Conservation (phyloP, 1,140 invertebrate species). For the Drosophila subpulchrella region DNA sequence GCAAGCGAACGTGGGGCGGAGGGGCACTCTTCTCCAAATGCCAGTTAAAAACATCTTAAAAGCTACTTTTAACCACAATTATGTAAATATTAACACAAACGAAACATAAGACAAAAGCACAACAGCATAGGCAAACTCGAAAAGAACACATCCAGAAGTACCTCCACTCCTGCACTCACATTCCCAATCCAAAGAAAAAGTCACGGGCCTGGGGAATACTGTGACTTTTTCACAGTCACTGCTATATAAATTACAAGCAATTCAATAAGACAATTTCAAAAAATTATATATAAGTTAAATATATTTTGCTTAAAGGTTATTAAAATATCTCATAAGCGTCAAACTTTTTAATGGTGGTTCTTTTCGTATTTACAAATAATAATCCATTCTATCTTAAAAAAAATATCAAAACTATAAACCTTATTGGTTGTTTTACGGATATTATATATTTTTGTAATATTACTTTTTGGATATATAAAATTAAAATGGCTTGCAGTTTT, state of each 20-base stretch:
- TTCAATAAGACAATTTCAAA: too few relatives aligned
- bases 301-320: too few relatives aligned
- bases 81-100: slow-evolving; percentile 80
- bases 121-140: slow-evolving; percentile 9
- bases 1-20: not conserved
- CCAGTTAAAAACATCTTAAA: slow-evolving; percentile 80
- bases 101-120: slow-evolving; percentile 58
- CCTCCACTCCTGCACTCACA: not conserved
- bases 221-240: not conserved
- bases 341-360: too few relatives aligned
- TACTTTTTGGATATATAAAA: too few relatives aligned
- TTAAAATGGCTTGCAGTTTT: too few relatives aligned
- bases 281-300: not conserved
- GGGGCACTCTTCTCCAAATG: slow-evolving; percentile 30
- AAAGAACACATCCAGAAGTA: not conserved
- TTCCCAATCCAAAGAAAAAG: not conserved
- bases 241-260: not conserved
- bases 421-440: too few relatives aligned
- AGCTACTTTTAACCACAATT: slow-evolving; percentile 81
- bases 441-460: too few relatives aligned
- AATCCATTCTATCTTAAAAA: too few relatives aligned
- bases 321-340: too few relatives aligned
- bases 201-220: not conserved
- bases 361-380: too few relatives aligned
- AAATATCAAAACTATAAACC: too few relatives aligned